Percentiles rank a stretch among this genome's conserved stretches.
phyloP scores from a whole-genome alignment of 2,888 invertebrate species.

The Hecatera dysodea region DNA sequence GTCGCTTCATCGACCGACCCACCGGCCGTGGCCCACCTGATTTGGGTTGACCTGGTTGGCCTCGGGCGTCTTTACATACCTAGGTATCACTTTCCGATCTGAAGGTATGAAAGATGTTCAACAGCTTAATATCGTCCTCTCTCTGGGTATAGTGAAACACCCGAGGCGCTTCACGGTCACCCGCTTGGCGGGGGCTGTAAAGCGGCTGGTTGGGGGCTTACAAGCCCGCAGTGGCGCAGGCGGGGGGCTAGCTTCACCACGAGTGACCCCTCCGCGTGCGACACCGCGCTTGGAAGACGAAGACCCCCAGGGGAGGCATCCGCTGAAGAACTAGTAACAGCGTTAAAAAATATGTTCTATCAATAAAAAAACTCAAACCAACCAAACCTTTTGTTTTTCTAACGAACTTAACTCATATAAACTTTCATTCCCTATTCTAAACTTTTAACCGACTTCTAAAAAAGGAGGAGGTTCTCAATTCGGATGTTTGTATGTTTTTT shows the following conservation, averaged over 20 bases:
- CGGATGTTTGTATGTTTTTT: too few relatives aligned
- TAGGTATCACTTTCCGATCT: accelerated
- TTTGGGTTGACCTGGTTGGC: conserved; percentile 41
- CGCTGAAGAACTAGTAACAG: conserved; percentile 48
- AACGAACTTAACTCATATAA: neutral
- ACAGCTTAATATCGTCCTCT: conserved; percentile 39
- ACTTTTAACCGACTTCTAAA: too few relatives aligned
- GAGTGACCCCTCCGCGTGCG: conserved; percentile 24
- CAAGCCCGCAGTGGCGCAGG: conserved; percentile 33
- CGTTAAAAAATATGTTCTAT: conserved; percentile 17
- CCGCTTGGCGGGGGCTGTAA: conserved; percentile 32
- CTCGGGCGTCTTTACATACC: conserved; percentile 30
- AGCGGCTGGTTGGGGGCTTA: conserved; percentile 51
- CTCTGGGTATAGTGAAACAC: conserved; percentile 43
- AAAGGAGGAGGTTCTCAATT: too few relatives aligned
- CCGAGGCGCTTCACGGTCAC: conserved; percentile 48
- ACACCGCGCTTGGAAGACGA: conserved; percentile 53
- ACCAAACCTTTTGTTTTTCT: conserved; percentile 21
- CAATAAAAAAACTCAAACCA: conserved; percentile 14
- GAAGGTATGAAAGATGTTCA: neutral
- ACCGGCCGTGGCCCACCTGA: conserved; percentile 38
- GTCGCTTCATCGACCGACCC: conserved; percentile 59
- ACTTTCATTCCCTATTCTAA: neutral
- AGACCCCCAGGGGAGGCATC: conserved; percentile 59
- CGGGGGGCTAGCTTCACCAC: conserved; percentile 39